A percentile compares a stretch with the other conserved stretches of the same genome.
Evolutionary conservation across 2,888 invertebrate genomes (phyloP).

Genomic region (Xanthorhoe designata): DNA sequence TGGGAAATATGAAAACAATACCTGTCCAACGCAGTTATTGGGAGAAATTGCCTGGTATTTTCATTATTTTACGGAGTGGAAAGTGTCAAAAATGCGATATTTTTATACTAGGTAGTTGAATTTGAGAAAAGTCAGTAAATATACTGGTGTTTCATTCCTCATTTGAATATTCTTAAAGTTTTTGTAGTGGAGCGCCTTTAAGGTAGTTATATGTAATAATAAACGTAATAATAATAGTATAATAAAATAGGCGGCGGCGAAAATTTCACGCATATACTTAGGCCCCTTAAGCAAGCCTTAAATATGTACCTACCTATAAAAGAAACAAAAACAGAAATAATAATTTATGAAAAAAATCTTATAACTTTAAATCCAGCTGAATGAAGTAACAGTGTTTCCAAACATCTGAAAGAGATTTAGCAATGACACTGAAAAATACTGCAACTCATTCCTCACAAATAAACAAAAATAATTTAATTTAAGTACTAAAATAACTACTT

Average conservation of each 20-base stretch:
- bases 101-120: too few species aligned
- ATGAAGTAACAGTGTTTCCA: not conserved
- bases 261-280: too few species aligned
- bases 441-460: not conserved
- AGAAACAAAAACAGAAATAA: too few species aligned
- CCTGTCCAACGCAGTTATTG: slow-evolving; percentile 23
- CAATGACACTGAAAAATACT: not conserved
- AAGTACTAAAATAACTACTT: slow-evolving; percentile 18
- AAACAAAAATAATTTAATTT: slow-evolving; percentile 31
- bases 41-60: not conserved
- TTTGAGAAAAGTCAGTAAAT: not conserved
- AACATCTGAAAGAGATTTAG: not conserved
- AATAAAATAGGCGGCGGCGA: too few species aligned
- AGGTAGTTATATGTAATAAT: too few species aligned
- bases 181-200: too few species aligned
- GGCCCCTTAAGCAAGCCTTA: too few species aligned
- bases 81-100: slow-evolving; percentile 8
- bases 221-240: too few species aligned
- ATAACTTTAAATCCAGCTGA: not conserved
- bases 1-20: slow-evolving; percentile 41
- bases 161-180: too few species aligned
- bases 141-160: too few species aligned
- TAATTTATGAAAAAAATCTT: too few species aligned
- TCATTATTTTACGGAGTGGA: slow-evolving; percentile 23
- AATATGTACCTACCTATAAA: too few species aligned